A percentile compares a stretch with the other conserved stretches of the same genome.
phyloP scores from a whole-genome alignment of 2,888 invertebrate species.

The Ormyrus nitidulus region DNA sequence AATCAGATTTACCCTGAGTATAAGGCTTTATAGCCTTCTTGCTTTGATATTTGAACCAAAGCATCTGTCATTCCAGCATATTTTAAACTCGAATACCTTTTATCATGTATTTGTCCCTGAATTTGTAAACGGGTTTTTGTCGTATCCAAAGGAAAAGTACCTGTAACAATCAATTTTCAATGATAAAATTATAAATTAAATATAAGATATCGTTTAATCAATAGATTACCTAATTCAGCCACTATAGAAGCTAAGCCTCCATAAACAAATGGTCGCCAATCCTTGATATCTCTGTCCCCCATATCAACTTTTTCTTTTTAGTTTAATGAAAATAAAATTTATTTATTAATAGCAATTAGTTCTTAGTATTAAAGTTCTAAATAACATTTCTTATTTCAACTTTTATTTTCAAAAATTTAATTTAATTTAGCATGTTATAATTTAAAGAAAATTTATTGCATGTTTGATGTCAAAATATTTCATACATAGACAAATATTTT shows the following conservation, averaged over 20 bases:
- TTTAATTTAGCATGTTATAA: too few species aligned
- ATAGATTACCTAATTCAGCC: conserved; percentile 91
- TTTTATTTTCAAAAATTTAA: not conserved
- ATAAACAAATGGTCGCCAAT: conserved; percentile 96
- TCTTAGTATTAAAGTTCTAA: not conserved
- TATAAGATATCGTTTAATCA: conserved; percentile 31
- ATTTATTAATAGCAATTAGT: too few species aligned
- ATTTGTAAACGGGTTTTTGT: conserved; percentile 96
- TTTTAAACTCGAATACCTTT: conserved; percentile 83
- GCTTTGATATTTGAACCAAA: conserved; percentile 87
- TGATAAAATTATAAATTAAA: not conserved
- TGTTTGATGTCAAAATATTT: too few species aligned
- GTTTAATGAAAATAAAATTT: conserved; percentile 16
- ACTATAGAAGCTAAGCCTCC: conserved; percentile 95
- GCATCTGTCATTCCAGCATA: conserved; percentile 96
- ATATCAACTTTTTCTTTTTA: conserved; percentile 75
- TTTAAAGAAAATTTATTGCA: too few species aligned
- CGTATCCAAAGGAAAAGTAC: conserved; percentile 97
- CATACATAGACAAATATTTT: too few species aligned
- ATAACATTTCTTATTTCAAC: not conserved
- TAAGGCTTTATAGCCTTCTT: conserved; percentile 90
- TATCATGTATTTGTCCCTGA: conserved; percentile 92
- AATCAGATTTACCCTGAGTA: conserved; percentile 85
- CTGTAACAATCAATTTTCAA: conserved; percentile 74
- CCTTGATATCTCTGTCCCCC: conserved; percentile 89